Base-by-base conservation (phyloP, 2,888 invertebrate species). In the Cerastoderma edule region DNA sequence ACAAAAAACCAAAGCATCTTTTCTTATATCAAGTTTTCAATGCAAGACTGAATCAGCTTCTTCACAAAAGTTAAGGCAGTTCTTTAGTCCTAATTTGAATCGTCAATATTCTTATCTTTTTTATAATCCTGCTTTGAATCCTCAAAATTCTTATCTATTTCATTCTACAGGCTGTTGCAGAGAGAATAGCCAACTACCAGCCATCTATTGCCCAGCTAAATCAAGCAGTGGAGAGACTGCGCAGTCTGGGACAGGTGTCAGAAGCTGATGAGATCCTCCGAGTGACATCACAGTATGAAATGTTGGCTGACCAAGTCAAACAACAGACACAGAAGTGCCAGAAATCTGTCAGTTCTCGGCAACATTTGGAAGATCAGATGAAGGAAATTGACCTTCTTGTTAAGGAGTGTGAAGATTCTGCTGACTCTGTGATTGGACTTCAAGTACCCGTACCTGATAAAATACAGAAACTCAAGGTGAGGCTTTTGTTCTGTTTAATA, bases 271-370 rank as follows among this genome's bases (percentile, higher is more conserved):
- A 97, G 83, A 93, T 98, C 28, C 95, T 96, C 91, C 95, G 95
- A 64, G 95, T 98, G 35, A 91, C 97, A 0, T 94, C 95, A 0
- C 96, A 97, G 89, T 97, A 97, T 92, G 97, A 97, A 88, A 97
- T 97, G 88, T 94, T 98, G 68, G 96, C 97, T 87, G 95, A 95
- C 86, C 95, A 95, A 2, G 96, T 98, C 74, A 97, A 97, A 93
- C 96, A 96, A 78, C 0, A 96, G 95, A 92, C 93, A 24, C 81
- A 84, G 28, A 91, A 90, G 73, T 87, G 98, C 8, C 95, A 96
- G 83, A 96, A 96, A 85, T 93, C 97, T 0, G 91, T 98, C 19
- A 91, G 96, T 1, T 92, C 98, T 13, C 95, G 98, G 19, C 97
- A 98, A 91, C 97, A 98, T 89, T 98, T 97, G 93, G 95, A 97